Evolutionary conservation across 2,797 vertebrate genomes (phyloP), one percentile per base, ranked within the genome.

Genomic region (Philypnodon macrostomus): DNA sequence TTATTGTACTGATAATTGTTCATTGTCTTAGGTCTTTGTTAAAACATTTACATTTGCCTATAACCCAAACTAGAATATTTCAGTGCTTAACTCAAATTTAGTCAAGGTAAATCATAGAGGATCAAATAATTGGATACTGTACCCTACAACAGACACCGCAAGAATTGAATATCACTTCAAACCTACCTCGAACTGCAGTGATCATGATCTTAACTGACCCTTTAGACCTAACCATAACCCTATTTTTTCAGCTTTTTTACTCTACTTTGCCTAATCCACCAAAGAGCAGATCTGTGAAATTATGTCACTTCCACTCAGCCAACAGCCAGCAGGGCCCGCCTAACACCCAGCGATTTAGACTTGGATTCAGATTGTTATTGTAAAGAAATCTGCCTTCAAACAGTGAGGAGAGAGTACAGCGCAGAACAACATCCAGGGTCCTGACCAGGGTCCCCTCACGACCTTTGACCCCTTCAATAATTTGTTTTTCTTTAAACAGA

Each of bases 331-430:
- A 73, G 59, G 58, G 48, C 70, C 53, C 59, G 73, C 77, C 58
- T 50, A 48, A 45, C 66, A 57, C 56, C 78, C 70, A 79, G 76
- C 55, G 63, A 72, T 71, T 78, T 83, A 74, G 85, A 81, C 87
- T 87, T 86, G 87, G 87, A 89, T 89, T 89, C 84, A 66, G 71
- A 67, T 42, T 90, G 88, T 90, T 91, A 75, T 89, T 82, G 89
- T 85, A 90, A 91, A 78, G 58, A 72, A 86, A 91, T 88, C 80
- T 76, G 77, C 71, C 88, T 91, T 91, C 88, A 90, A 87, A 90
- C 81, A 62, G 75, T 14, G 70, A 49, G 60, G 64, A 77, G 60
- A 68, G 70, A 61, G 60, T 53, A 68, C 59, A 56, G 58, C 47
- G 31, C 42, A 62, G 75, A 75, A 79, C 77, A 84, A 81, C 81